Conservation (phyloP, 2,888 invertebrate species). For the Lacanobia wlatinum region DNA sequence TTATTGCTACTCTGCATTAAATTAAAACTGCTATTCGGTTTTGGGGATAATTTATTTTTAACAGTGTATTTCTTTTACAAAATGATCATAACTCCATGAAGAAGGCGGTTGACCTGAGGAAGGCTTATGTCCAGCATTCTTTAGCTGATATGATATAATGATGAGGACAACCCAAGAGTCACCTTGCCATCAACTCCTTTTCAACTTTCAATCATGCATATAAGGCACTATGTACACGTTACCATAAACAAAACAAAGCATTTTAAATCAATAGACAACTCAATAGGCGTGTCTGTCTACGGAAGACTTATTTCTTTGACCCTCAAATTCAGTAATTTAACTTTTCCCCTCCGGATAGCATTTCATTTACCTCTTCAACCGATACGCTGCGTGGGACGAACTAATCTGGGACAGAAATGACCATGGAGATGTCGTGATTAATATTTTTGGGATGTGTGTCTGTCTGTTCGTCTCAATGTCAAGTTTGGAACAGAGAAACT, state of each 20-base stretch:
- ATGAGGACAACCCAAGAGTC: background rate
- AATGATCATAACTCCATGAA: too few relatives aligned
- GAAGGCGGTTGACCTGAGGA: too few relatives aligned
- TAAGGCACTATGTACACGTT: slow-evolving; percentile 41
- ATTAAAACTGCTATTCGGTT: too few relatives aligned
- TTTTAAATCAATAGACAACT: slow-evolving; percentile 84
- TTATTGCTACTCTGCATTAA: too few relatives aligned
- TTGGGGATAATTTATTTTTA: too few relatives aligned
- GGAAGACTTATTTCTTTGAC: slow-evolving; percentile 90
- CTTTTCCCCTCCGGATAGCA: slow-evolving; percentile 91
- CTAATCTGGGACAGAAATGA: slow-evolving; percentile 85
- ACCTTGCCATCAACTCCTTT: background rate
- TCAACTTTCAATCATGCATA: slow-evolving; percentile 29
- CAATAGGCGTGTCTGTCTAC: slow-evolving; percentile 84
- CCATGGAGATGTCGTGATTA: slow-evolving; percentile 72
- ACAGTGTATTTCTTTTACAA: too few relatives aligned
- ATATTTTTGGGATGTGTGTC: background rate
- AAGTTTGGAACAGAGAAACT: background rate
- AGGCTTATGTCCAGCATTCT: too few relatives aligned
- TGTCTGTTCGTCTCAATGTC: background rate
- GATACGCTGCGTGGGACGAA: slow-evolving; percentile 91
- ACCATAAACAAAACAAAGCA: slow-evolving; percentile 69
- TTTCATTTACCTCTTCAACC: slow-evolving; percentile 91
- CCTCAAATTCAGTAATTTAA: slow-evolving; percentile 91
- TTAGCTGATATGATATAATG: background rate